These are phyloP conservation scores for Epinotia demarniana DNA, from an alignment of 2,888 invertebrate species.

Conservation along the genomic window DNA sequence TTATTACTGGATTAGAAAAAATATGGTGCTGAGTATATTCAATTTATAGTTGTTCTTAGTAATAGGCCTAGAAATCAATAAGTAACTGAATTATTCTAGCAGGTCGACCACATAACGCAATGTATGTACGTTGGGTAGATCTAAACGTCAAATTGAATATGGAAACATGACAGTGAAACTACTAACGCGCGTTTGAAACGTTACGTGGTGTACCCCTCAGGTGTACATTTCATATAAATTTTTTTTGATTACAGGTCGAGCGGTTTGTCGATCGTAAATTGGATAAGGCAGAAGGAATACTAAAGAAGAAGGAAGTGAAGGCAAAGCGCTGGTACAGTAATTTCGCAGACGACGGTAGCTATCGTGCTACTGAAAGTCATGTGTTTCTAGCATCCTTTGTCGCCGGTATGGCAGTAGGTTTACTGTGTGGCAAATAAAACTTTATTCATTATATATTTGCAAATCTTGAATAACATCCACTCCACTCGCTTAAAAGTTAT, in stretches of 20 bases:
- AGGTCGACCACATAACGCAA: no score
- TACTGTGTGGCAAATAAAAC: conserved; percentile 78
- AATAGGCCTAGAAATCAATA: no score
- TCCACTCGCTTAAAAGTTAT: conserved; percentile 25
- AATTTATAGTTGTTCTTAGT: no score
- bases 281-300: conserved; percentile 90
- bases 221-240: not conserved
- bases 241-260: conserved; percentile 87
- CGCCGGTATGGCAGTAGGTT: conserved; percentile 91
- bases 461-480: conserved; percentile 20
- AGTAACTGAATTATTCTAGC: no score
- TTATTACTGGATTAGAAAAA: not conserved
- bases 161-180: no score
- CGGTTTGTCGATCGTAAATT: conserved; percentile 92
- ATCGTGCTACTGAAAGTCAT: conserved; percentile 90
- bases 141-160: no score
- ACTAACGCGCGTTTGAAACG: no score
- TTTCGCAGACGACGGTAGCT: conserved; percentile 87
- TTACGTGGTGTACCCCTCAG: no score
- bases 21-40: not conserved
- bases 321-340: conserved; percentile 91
- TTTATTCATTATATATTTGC: conserved; percentile 5
- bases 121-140: no score
- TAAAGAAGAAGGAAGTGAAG: conserved; percentile 89
- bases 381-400: conserved; percentile 92